These are phyloP conservation scores for Amphilophus citrinellus DNA, from an alignment of 2,113 vertebrate genomes.

Conservation along the genomic window DNA sequence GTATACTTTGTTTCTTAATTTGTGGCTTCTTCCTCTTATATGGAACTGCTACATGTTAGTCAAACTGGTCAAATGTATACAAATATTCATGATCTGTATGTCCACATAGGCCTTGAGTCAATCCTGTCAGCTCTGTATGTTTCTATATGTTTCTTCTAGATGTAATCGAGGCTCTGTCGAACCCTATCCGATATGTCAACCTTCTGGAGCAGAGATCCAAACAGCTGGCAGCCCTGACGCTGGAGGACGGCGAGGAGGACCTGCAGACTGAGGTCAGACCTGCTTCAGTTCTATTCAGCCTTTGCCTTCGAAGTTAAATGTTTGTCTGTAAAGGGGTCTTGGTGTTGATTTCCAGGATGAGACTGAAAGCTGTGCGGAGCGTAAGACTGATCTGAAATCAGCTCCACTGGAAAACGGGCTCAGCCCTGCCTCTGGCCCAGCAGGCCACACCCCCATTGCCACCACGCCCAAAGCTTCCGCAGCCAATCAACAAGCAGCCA, in stretches of 20 bases:
- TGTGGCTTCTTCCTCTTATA: neutral
- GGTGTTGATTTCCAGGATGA: slow-evolving; percentile 80
- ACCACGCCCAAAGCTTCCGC: slow-evolving; percentile 69
- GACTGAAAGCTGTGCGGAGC: slow-evolving; percentile 84
- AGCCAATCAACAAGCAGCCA: slow-evolving; percentile 63
- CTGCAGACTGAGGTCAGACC: slow-evolving; percentile 87
- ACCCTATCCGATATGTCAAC: slow-evolving; percentile 97
- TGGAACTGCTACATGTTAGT: rapidly evolving
- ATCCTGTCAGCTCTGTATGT: slow-evolving; percentile 65
- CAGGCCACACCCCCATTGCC: slow-evolving; percentile 73
- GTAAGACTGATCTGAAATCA: slow-evolving; percentile 87
- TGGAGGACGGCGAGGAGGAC: slow-evolving; percentile 94
- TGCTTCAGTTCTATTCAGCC: neutral
- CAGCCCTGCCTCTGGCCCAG: slow-evolving; percentile 85
- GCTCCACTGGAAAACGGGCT: slow-evolving; percentile 93
- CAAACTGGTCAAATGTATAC: neutral
- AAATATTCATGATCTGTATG: neutral
- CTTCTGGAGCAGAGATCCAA: slow-evolving; percentile 98
- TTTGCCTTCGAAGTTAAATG: rapidly evolving
- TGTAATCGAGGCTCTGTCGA: slow-evolving; percentile 97
- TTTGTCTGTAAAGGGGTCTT: neutral
- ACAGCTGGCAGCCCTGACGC: slow-evolving; percentile 92
- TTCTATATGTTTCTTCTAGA: slow-evolving; percentile 75
- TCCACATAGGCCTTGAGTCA: neutral
- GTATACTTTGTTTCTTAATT: neutral